Conservation (phyloP, 2,888 invertebrate species). For the Xanthorhoe designata region DNA sequence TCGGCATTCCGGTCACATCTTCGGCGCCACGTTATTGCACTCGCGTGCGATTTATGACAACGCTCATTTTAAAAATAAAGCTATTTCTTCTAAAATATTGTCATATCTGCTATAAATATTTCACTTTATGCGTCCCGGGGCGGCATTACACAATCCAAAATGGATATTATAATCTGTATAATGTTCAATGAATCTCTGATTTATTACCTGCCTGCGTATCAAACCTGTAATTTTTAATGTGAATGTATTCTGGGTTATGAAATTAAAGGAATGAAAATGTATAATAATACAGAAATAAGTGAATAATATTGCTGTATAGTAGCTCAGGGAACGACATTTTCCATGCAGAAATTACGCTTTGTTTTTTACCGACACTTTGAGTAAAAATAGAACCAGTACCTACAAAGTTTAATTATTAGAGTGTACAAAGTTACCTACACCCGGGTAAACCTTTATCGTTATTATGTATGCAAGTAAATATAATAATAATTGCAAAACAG, state of each 20-base stretch:
- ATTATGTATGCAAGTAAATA: neutral
- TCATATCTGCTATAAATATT: constrained; percentile 83
- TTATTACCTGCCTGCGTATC: constrained; percentile 48
- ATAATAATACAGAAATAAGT: neutral
- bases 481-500: neutral
- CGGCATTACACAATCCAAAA: constrained; percentile 69
- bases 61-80: constrained; percentile 82
- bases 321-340: neutral
- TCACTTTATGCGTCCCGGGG: constrained; percentile 80
- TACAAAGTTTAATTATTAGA: neutral
- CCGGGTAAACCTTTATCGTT: neutral
- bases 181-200: constrained; percentile 66
- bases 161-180: constrained; percentile 59
- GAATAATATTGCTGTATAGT: neutral
- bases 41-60: constrained; percentile 74
- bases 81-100: constrained; percentile 84
- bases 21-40: constrained; percentile 75
- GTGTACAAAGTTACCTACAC: neutral
- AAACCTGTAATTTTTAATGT: constrained; percentile 33
- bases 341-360: neutral
- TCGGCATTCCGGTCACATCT: constrained; percentile 75
- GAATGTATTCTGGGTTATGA: constrained; percentile 24
- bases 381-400: neutral
- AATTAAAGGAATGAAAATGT: neutral
- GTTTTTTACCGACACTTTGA: neutral